Conservation (phyloP, 2,797 vertebrate genomes). For the Danionella dracula region DNA sequence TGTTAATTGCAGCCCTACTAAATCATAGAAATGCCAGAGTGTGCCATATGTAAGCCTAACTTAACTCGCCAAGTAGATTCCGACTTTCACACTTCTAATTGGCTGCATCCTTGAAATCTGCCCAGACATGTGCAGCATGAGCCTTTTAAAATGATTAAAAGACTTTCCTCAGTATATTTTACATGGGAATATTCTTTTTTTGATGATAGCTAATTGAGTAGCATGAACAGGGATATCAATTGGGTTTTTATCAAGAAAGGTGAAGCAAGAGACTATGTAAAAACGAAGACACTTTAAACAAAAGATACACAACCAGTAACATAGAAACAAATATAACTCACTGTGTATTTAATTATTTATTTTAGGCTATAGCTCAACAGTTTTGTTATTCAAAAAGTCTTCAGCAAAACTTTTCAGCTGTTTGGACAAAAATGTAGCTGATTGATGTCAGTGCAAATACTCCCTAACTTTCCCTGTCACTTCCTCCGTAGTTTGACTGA, state of each 20-base stretch:
- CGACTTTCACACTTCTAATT: constrained; percentile 58
- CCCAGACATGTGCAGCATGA: constrained; percentile 40
- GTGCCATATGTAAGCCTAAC: constrained; percentile 51
- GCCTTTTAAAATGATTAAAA: constrained; percentile 54
- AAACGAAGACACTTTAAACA: no score
- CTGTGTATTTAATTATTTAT: no score
- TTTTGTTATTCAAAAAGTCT: no score
- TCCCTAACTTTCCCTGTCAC: no score
- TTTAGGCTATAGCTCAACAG: no score
- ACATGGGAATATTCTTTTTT: constrained; percentile 47
- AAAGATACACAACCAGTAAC: no score
- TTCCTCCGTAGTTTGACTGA: no score
- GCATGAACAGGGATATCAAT: constrained; percentile 27
- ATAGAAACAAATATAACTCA: no score
- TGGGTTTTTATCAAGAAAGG: background rate
- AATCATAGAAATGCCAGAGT: constrained; percentile 52
- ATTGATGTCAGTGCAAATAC: no score
- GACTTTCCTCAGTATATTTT: constrained; percentile 40
- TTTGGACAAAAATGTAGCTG: no score
- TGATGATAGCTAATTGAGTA: constrained; percentile 51
- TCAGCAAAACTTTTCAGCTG: no score
- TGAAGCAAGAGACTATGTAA: no score
- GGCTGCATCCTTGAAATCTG: constrained; percentile 51
- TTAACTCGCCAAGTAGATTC: constrained; percentile 48
- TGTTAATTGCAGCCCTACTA: constrained; percentile 52